phyloP scores from a whole-genome alignment of 2,113 vertebrate genomes.

The Bubo bubo region DNA sequence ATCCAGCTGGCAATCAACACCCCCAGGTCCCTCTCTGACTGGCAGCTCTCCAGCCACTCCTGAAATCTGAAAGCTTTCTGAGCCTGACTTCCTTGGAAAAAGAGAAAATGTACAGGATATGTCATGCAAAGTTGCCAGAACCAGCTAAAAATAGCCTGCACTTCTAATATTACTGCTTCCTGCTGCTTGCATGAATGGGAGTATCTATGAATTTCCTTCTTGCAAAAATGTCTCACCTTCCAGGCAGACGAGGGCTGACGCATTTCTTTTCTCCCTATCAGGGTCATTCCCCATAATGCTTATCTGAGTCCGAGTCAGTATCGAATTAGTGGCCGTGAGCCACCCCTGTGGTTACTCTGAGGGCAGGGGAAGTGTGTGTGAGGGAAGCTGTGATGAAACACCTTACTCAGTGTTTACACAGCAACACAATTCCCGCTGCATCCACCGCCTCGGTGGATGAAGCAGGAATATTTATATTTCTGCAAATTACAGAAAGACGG shows the following conservation, averaged over 20 bases:
- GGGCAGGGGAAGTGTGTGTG: not conserved
- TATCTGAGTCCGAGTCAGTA: not conserved
- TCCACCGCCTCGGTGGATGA: not conserved
- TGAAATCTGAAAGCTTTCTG: not conserved
- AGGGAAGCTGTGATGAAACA: not conserved
- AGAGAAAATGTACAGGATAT: not conserved
- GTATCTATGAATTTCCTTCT: not conserved
- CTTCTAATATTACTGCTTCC: not conserved
- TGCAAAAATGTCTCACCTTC: not conserved
- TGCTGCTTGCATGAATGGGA: not conserved
- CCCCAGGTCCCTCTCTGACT: no score
- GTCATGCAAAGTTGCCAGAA: not conserved
- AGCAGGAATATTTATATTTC: not conserved
- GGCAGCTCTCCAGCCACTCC: no score
- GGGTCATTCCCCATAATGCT: accelerated
- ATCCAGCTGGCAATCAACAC: no score
- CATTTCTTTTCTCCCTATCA: not conserved
- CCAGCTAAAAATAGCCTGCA: not conserved
- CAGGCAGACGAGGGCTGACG: accelerated
- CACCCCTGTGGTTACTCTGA: not conserved
- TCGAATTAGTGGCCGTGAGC: not conserved
- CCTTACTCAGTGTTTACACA: not conserved
- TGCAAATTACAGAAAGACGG: accelerated
- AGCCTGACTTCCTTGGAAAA: not conserved
- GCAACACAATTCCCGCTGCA: not conserved